Conservation (phyloP, 2,888 invertebrate species). For the Terebella lapidaria region DNA sequence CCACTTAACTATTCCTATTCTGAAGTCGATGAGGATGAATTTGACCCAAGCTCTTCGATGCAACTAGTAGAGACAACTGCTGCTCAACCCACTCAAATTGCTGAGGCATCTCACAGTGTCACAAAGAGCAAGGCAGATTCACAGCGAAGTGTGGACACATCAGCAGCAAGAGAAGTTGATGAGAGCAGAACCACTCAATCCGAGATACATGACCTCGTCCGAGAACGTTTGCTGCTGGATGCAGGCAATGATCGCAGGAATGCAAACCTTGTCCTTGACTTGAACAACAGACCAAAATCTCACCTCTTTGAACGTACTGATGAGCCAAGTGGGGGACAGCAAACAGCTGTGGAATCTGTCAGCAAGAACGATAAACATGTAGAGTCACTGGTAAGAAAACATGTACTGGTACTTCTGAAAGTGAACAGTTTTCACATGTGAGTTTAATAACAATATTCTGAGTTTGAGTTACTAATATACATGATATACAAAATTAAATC, state of each 20-base stretch:
- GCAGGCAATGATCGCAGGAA: constrained; percentile 13
- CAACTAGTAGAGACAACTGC: too few species aligned
- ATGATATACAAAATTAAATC: too few species aligned
- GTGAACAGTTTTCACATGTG: too few species aligned
- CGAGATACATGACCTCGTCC: not conserved
- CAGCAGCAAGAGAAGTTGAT: not conserved
- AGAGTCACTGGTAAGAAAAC: too few species aligned
- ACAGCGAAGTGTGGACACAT: not conserved
- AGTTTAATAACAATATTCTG: too few species aligned
- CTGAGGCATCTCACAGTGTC: too few species aligned
- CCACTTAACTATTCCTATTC: constrained; percentile 4
- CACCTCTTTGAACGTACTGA: constrained; percentile 6
- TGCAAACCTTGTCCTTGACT: constrained; percentile 1
- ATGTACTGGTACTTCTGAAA: too few species aligned
- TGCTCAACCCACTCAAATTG: too few species aligned
- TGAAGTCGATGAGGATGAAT: not conserved
- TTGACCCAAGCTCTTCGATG: too few species aligned
- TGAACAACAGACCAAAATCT: constrained; percentile 11
- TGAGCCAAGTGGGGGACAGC: not conserved
- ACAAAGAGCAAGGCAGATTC: not conserved
- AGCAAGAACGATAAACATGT: too few species aligned
- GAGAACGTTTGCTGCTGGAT: constrained; percentile 7
- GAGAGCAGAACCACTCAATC: not conserved
- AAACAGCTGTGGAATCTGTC: too few species aligned
- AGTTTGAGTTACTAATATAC: too few species aligned